phyloP scores from a whole-genome alignment of 2,113 vertebrate species.

The Peromyscus polionotus region DNA sequence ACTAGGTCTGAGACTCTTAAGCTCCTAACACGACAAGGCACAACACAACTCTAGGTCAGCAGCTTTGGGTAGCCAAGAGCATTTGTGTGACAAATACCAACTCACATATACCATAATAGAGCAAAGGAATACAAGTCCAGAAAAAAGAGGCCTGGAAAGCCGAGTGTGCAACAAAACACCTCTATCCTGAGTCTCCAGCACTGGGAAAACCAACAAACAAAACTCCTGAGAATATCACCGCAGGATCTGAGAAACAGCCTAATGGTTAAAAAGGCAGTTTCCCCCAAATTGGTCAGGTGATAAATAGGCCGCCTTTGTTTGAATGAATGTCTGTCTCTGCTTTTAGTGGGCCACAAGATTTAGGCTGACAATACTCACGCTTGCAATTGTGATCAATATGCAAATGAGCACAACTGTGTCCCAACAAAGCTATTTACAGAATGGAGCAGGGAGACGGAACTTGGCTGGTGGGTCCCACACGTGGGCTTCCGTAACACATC shows the following conservation, averaged over 20 bases:
- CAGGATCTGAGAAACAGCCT: neutral
- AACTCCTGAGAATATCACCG: neutral
- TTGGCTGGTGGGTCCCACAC: neutral
- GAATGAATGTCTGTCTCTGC: neutral
- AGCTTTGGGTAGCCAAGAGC: neutral
- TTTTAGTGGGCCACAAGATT: neutral
- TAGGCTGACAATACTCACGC: neutral
- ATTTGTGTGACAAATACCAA: neutral
- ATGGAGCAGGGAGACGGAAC: neutral
- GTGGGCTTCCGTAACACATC: neutral
- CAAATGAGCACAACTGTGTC: neutral
- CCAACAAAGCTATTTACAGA: constrained; percentile 60
- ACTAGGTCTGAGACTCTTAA: neutral
- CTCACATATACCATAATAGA: neutral
- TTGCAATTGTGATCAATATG: neutral
- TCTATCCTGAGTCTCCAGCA: neutral
- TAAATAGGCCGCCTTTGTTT: neutral
- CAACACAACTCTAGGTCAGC: neutral
- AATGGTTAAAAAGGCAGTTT: neutral
- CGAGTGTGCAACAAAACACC: neutral
- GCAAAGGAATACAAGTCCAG: neutral
- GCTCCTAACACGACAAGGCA: neutral
- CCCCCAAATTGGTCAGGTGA: neutral
- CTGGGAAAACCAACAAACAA: neutral
- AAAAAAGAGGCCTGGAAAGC: neutral